phyloP scores from a whole-genome alignment of 2,797 vertebrate species.

The Bryconaethiops microstoma region DNA sequence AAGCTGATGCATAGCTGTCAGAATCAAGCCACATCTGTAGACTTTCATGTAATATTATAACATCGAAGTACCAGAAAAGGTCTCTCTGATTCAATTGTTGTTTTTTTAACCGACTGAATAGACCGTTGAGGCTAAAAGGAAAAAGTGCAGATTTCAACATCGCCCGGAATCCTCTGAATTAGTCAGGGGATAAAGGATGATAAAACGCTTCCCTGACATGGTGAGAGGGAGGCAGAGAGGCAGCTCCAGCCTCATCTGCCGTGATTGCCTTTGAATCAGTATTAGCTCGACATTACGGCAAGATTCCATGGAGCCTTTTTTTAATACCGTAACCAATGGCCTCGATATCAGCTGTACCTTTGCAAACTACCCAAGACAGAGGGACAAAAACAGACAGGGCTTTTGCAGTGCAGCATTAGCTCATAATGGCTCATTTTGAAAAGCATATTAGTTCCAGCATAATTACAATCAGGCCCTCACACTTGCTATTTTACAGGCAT shows the following conservation, averaged over 20 bases:
- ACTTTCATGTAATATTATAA: constrained; percentile 47
- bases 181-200: constrained; percentile 60
- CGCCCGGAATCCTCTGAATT: constrained; percentile 59
- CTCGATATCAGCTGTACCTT: constrained; percentile 79
- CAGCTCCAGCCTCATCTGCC: constrained; percentile 60
- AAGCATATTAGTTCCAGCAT: constrained; percentile 88
- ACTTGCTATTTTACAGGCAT: constrained; percentile 79
- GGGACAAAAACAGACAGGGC: constrained; percentile 80
- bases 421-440: constrained; percentile 87
- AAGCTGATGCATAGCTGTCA: neutral
- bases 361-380: constrained; percentile 76
- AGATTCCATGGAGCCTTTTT: constrained; percentile 62
- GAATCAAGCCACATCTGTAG: constrained; percentile 40
- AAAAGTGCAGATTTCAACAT: constrained; percentile 59
- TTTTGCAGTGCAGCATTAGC: constrained; percentile 82
- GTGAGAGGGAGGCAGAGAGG: constrained; percentile 55
- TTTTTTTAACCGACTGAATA: constrained; percentile 47
- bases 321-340: constrained; percentile 76
- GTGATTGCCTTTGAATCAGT: constrained; percentile 67
- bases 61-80: constrained; percentile 34
- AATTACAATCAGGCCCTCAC: constrained; percentile 83
- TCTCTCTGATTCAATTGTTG: constrained; percentile 15
- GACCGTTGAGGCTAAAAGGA: constrained; percentile 46
- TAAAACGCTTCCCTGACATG: constrained; percentile 60
- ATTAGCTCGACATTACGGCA: constrained; percentile 61